Conservation (phyloP, 2,113 vertebrate genomes). For the Strigops habroptila region DNA sequence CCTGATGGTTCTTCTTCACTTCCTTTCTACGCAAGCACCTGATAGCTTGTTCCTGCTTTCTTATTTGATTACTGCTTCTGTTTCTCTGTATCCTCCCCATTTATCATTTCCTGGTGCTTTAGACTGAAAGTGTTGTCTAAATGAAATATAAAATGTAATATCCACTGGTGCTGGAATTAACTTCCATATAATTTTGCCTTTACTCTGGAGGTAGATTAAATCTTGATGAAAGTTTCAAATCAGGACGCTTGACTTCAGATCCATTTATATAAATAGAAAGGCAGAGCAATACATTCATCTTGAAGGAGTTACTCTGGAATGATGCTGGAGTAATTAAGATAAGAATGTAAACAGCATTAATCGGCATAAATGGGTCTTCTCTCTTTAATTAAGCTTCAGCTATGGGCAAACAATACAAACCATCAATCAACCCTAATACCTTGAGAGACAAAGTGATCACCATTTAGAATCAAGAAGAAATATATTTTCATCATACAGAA, state of each 20-base stretch:
- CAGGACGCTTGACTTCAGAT: neutral
- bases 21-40: neutral
- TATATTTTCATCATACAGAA: neutral
- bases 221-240: conserved; percentile 1
- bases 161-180: neutral
- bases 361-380: neutral
- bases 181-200: neutral
- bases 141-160: neutral
- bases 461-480: neutral
- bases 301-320: neutral
- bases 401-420: neutral
- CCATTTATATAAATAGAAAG: neutral
- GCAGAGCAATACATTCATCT: neutral
- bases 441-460: neutral
- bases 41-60: neutral
- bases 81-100: neutral
- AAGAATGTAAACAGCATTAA: neutral
- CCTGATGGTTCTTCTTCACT: neutral
- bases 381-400: neutral
- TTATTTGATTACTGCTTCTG: neutral
- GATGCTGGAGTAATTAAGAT: neutral
- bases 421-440: neutral
- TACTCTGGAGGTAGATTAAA: neutral
- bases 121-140: neutral
- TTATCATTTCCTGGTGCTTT: neutral